Evolutionary conservation across 2,797 vertebrate species (phyloP), one percentile per base, ranked within the genome.

Genomic region (Anabas testudineus): DNA sequence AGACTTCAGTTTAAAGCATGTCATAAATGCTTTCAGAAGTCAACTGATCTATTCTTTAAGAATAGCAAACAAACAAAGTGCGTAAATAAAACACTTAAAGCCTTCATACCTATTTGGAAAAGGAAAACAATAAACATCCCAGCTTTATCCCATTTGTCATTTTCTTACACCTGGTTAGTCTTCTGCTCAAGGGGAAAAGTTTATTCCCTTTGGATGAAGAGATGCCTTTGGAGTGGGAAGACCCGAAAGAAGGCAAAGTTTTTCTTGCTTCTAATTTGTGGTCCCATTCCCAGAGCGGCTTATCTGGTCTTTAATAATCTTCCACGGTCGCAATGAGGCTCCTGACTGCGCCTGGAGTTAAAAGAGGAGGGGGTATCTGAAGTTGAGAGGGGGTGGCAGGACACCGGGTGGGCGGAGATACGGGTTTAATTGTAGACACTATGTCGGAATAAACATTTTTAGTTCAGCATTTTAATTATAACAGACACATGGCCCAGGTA

Each of bases 241-340:
- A 90, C 42, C 55, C 81, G 63, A 86, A 90, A 85, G 76, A 85
- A 82, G 42, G 62, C 32, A 52, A 81, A 79, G 80, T 76, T 89
- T 62, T 81, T 91, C 86, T 87, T 78, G 65, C 76, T 84, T 72
- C 57, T 81, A 68, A 74, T 83, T 64, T 78, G 78, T 68, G 90
- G 68, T 93, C 88, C 89, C 89, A 92, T 92, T 88, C 89, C 91
- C 87, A 83, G 82, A 71, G 80, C 53, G 76, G 70, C 80, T 80
- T 66, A 32, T 84, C 28, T 51, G 49, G 24, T 78, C 55, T 65
- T 67, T 67, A 56, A 68, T 86, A 67, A 72, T 57, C 57, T 72
- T 76, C 74, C 74, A 67, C 76, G 37, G 68, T 68, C 30, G 58
- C 72, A 78, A n/a, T 45, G 78, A 80, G 51, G 47, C 66, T 84